Evolutionary conservation across 2,888 invertebrate genomes (phyloP), one percentile per base, ranked within the genome.

Genomic region (Xylota sylvarum): DNA sequence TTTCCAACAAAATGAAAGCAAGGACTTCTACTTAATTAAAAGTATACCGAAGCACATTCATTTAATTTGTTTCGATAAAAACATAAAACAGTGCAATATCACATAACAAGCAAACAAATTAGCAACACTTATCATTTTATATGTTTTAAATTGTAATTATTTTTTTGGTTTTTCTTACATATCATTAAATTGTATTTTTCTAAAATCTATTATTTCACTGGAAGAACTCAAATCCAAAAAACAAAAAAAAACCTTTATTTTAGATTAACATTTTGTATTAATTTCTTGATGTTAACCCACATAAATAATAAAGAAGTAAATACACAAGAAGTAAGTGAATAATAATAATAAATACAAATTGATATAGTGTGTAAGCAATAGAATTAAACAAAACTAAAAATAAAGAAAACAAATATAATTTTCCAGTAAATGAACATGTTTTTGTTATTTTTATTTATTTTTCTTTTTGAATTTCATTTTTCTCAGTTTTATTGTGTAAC

Each of bases 391-490:
- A 23, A 40, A 40, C 62, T 52, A 67, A 23, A 37, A 62, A 52
- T 78, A 35, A 55, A 67, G 46, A 23, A 55, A 67, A 55, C 32
- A 23, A 70, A 79, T 43, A 73, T 60, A 60, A 77, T 56, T 62
- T 64, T 62, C 64, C 55, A 77, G 43, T 70, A 50, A 70, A 30
- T 64, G 27, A 19, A 35, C 17, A 50, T 17, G 30, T 43, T 56
- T 65, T 55, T 55, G 23, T 56, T 62, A 23, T 43, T 23, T 64
- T 32, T 37, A 10, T 4, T 10, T 55, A 60, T 32, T n/a, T 52
- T 55, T 67, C 19, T 14, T 43, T 37, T 37, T n/a, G n/a, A n/a
- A 7, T 32, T 32, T 32, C 5, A 32, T 32, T 37, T 23, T 23
- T 3, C 23, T 12, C 10, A 37, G 9, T 37, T 37, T 37, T 5